Evolutionary conservation across 1,140 invertebrate genomes (phyloP).

Genomic region (Caerostris extrusa): DNA sequence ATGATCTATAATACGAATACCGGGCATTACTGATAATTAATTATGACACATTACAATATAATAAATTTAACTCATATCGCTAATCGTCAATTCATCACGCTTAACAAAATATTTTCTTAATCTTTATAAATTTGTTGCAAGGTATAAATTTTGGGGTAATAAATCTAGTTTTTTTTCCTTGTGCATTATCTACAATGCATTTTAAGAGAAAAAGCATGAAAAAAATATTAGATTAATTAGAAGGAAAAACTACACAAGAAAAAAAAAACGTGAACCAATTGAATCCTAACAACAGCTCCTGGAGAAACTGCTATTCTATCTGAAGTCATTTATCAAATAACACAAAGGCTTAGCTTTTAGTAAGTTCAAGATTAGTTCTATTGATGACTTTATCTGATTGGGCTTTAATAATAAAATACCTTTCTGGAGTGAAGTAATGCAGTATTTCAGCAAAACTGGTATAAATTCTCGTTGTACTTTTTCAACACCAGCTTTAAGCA

Average conservation of each 20-base stretch:
- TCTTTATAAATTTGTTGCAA: neutral
- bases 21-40: neutral
- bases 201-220: neutral
- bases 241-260: neutral
- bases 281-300: constrained; percentile 27
- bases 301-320: constrained; percentile 31
- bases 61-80: neutral
- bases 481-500: neutral
- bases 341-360: constrained; percentile 31
- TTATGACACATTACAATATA: neutral
- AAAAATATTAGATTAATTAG: constrained; percentile 1
- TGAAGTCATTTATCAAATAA: constrained; percentile 35
- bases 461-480: neutral
- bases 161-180: neutral
- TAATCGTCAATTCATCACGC: neutral
- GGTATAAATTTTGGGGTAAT: neutral
- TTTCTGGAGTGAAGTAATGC: neutral
- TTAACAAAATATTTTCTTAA: neutral
- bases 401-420: constrained; percentile 7
- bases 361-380: constrained; percentile 21
- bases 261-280: neutral
- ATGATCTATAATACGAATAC: too few relatives aligned
- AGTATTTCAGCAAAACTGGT: neutral
- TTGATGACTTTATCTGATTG: constrained; percentile 39
- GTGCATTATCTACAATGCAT: neutral